These are phyloP conservation scores for Dasypolia templi DNA, from an alignment of 2,888 invertebrate genomes.

Conservation along the genomic window DNA sequence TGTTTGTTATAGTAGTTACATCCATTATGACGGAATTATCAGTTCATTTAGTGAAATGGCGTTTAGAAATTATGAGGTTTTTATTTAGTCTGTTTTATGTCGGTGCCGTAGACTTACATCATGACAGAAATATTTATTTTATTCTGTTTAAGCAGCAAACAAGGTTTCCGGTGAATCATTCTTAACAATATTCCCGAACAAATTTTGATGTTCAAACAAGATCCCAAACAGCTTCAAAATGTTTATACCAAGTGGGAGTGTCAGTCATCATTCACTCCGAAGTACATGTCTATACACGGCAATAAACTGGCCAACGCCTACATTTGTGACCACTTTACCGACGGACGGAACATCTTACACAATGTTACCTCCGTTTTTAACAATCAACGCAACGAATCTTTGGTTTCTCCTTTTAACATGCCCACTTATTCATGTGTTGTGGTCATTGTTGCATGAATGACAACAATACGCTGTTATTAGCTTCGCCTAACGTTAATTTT, in stretches of 20 bases:
- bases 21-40: constrained; percentile 43
- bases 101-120: neutral
- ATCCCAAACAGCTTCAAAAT: constrained; percentile 68
- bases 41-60: constrained; percentile 16
- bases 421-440: constrained; percentile 62
- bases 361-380: constrained; percentile 66
- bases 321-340: constrained; percentile 68
- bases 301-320: constrained; percentile 73
- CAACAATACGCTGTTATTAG: constrained; percentile 80
- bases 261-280: constrained; percentile 75
- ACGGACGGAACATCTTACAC: constrained; percentile 62
- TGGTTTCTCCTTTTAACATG: constrained; percentile 61
- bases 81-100: neutral
- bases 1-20: constrained; percentile 49
- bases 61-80: neutral
- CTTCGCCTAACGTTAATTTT: constrained; percentile 72
- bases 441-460: constrained; percentile 79
- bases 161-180: constrained; percentile 45
- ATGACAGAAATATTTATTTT: constrained; percentile 12
- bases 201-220: constrained; percentile 55
- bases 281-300: constrained; percentile 70
- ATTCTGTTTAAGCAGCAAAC: constrained; percentile 22
- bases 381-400: constrained; percentile 62
- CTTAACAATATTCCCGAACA: constrained; percentile 52
- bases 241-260: constrained; percentile 73